phyloP scores from a whole-genome alignment of 1,140 invertebrate genomes.

The Pomphorhynchus laevis region DNA sequence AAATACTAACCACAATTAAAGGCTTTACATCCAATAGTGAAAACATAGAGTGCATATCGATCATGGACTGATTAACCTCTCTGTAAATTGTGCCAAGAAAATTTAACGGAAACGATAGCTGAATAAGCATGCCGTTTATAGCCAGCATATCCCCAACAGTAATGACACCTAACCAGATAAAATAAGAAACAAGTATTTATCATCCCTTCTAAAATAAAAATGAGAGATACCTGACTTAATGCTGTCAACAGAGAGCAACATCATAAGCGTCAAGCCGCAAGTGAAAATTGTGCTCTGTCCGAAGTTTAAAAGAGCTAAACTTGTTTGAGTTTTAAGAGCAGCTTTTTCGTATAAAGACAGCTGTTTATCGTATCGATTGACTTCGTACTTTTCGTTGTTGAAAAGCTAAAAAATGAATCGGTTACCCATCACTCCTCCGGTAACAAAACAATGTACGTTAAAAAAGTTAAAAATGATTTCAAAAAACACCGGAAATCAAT shows the following conservation, averaged over 20 bases:
- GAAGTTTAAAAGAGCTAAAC: constrained; percentile 27
- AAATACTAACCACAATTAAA: constrained; percentile 29
- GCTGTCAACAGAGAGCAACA: constrained; percentile 56
- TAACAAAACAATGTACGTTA: background rate
- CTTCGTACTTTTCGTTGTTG: constrained; percentile 80
- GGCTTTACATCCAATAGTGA: constrained; percentile 45
- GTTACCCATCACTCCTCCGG: too few relatives aligned
- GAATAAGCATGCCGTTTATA: constrained; percentile 86
- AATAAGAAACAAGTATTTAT: constrained; percentile 5
- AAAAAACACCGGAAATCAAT: too few relatives aligned
- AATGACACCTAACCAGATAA: constrained; percentile 38
- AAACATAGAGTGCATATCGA: constrained; percentile 98
- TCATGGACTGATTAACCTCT: constrained; percentile 57
- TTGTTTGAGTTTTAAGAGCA: constrained; percentile 9
- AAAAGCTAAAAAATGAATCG: constrained; percentile 44
- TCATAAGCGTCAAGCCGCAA: constrained; percentile 49
- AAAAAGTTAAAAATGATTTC: background rate
- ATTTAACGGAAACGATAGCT: constrained; percentile 71
- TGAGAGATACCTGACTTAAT: too few relatives aligned
- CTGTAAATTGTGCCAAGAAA: constrained; percentile 84
- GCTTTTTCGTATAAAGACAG: constrained; percentile 40
- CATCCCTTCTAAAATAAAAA: constrained; percentile 25
- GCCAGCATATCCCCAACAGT: constrained; percentile 89
- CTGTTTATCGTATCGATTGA: constrained; percentile 46
- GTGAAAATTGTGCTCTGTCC: constrained; percentile 96